Evolutionary conservation across 1,140 invertebrate genomes (phyloP), one percentile per base, ranked within the genome.

Genomic region (Cotesia glomerata): DNA sequence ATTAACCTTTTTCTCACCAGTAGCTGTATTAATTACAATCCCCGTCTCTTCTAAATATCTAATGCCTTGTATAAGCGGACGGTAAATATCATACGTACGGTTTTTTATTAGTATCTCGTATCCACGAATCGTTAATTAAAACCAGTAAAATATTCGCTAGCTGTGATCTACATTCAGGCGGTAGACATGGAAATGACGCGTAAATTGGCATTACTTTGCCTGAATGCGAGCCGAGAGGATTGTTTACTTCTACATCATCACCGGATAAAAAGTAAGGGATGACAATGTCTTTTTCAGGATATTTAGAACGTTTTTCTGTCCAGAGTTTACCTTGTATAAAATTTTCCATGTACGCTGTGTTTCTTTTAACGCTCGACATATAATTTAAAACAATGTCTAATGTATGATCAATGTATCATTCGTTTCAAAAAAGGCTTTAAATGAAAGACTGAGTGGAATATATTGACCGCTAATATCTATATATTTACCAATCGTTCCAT

Each of bases 201-300:
- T 81, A 82, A 14, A 78, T 71, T 1, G 65, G 78, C n/a, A 66
- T 72, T 68, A 82, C 67, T 73, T 80, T 79, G 54, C 79, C 16
- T 5, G 52, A 2, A 54, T 54, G 52, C 13, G 16, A 18, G 16
- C 5, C 3, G 0, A 54, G 52, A 54, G 52, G 13, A 14, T 54
- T 54, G 3, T 54, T 54, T 5, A 54, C 52, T 13, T 54, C 13
- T 0, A 54, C 52, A 13, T 54, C 13, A 13, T 54, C 52, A 54
- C 13, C 16, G 5, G 16, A 18, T 14, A 54, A 18, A 54, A 54
- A 54, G 13, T 14, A 18, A 18, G 52, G 52, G 4, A 54, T 54
- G 4, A 54, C 13, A 14, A 54, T 54, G 13, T 54, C 52, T 13
- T 71, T 76, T 13, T 39, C 36, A 9, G 3, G 8, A 39, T 39